A percentile compares a stretch with the other conserved stretches of the same genome.
phyloP scores from a whole-genome alignment of 2,113 vertebrate genomes.

The Miniopterus natalensis region DNA sequence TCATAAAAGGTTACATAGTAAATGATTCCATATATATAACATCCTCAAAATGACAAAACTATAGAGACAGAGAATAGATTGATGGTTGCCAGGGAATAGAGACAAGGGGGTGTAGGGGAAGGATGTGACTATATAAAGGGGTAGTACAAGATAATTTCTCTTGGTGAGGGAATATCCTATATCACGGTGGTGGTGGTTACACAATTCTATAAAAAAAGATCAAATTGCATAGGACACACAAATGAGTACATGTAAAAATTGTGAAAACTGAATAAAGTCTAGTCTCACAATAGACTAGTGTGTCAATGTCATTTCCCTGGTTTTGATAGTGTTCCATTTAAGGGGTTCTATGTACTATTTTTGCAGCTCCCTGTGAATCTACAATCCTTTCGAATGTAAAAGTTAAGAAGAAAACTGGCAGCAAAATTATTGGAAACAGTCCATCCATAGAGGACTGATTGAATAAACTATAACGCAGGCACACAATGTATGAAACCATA shows the following conservation, averaged over 20 bases:
- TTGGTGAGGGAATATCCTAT: neutral
- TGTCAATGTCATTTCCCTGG: neutral
- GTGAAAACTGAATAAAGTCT: neutral
- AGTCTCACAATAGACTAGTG: too few species aligned
- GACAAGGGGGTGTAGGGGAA: neutral
- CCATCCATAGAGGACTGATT: neutral
- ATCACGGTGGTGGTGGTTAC: neutral
- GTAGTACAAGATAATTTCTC: neutral
- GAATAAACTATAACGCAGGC: neutral
- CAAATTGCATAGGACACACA: neutral
- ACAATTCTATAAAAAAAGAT: neutral
- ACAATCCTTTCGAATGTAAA: neutral
- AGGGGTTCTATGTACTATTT: neutral
- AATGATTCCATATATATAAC: neutral
- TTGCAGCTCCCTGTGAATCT: neutral
- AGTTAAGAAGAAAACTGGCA: neutral
- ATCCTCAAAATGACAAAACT: neutral
- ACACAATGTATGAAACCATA: neutral
- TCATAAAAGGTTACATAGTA: neutral
- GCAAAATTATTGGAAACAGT: neutral
- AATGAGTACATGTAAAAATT: neutral
- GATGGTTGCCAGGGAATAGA: neutral
- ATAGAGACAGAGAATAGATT: neutral
- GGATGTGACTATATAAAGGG: neutral
- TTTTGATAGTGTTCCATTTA: neutral